A percentile compares a stretch with the other conserved stretches of the same genome.
Conservation (phyloP, 1,140 invertebrate genomes). For the Potamilus streckersoni region DNA sequence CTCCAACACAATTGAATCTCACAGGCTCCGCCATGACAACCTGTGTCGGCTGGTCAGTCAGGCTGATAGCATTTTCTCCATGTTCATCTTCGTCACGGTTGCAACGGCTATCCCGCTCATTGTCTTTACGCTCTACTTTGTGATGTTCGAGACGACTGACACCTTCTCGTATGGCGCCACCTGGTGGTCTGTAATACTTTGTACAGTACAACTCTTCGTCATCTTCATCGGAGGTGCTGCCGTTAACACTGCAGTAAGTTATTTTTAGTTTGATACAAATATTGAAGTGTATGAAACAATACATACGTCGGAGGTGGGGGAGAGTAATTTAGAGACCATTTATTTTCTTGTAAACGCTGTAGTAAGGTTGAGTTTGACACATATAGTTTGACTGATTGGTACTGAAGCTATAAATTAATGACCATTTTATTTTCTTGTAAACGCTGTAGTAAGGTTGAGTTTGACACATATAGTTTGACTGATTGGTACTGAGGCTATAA, state of each 20-base stretch:
- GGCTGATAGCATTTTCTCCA: conserved; percentile 22
- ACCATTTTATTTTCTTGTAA: too few relatives aligned
- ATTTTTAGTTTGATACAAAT: too few relatives aligned
- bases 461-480: too few relatives aligned
- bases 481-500: too few relatives aligned
- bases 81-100: conserved; percentile 20
- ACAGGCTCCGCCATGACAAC: conserved; percentile 18
- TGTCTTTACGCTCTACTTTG: conserved; percentile 23
- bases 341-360: too few relatives aligned
- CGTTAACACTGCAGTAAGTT: conserved; percentile 19
- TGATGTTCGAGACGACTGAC: conserved; percentile 16
- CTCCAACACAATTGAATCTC: conserved; percentile 9
- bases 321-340: too few relatives aligned
- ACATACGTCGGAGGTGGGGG: too few relatives aligned
- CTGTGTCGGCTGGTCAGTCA: conserved; percentile 10
- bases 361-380: too few relatives aligned
- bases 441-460: too few relatives aligned
- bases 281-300: too few relatives aligned
- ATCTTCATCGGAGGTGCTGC: conserved; percentile 19
- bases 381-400: too few relatives aligned
- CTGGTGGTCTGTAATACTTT: conserved; percentile 23
- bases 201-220: conserved; percentile 11
- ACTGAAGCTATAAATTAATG: too few relatives aligned
- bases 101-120: conserved; percentile 21
- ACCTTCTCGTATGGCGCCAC: conserved; percentile 17